A percentile compares a stretch with the other conserved stretches of the same genome.
Evolutionary conservation across 2,797 vertebrate genomes (phyloP).

Genomic region (Nannoperca australis): DNA sequence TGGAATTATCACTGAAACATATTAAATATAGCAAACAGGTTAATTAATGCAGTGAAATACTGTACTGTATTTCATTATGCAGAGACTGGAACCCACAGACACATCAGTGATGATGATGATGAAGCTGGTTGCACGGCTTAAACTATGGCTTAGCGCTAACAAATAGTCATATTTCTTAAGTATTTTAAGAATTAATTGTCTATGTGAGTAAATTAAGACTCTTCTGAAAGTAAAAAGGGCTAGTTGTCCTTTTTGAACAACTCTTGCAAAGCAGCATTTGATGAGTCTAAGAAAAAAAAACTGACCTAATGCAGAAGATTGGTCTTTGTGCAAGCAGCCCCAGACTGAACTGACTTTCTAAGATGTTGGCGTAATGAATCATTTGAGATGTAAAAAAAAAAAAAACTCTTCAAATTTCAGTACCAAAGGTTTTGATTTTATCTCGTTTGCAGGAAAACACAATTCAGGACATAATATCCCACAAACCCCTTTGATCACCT

Average conservation of each 20-base stretch:
- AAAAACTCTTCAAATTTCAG: slow-evolving; percentile 29
- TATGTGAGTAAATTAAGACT: slow-evolving; percentile 10
- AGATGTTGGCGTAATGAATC: slow-evolving; percentile 31
- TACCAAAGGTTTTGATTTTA: slow-evolving; percentile 34
- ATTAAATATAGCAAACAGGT: slow-evolving; percentile 19
- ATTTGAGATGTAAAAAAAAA: slow-evolving; percentile 39
- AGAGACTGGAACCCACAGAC: slow-evolving; percentile 8
- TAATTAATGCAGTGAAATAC: slow-evolving; percentile 14
- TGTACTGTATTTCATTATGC: slow-evolving; percentile 15
- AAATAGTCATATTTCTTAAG: slow-evolving; percentile 5
- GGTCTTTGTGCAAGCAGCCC: slow-evolving; percentile 2
- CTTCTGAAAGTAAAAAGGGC: slow-evolving; percentile 4
- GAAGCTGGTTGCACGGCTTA: not conserved
- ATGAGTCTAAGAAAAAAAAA: not conserved
- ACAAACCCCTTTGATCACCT: slow-evolving; percentile 21
- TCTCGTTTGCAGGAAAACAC: not conserved
- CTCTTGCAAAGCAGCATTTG: not conserved
- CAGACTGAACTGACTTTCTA: slow-evolving; percentile 15
- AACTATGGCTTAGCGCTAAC: slow-evolving; percentile 17
- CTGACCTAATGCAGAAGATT: slow-evolving; percentile 4
- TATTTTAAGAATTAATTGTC: slow-evolving; percentile 30
- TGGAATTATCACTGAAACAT: slow-evolving; percentile 18
- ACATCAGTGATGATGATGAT: not conserved
- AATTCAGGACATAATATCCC: slow-evolving; percentile 4
- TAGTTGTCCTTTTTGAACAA: not conserved